Base-by-base conservation (phyloP, 1,140 invertebrate genomes). In the Patella vulgata region DNA sequence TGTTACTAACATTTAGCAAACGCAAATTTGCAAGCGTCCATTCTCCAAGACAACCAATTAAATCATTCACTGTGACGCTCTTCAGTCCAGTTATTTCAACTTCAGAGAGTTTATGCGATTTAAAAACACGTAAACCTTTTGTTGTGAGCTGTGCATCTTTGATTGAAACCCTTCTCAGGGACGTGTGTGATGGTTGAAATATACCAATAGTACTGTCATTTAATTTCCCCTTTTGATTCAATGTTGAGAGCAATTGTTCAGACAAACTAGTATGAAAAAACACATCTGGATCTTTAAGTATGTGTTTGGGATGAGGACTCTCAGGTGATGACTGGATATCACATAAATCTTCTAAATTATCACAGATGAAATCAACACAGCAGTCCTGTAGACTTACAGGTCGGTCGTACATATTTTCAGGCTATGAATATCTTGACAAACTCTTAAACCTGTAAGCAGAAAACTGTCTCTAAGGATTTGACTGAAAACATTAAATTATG, bases 1-100 rank as follows among this genome's bases (percentile, higher is more conserved):
- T 90, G 74, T 87, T 87, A 44, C 89, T 87, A 48, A 92, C 88
- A 82, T 89, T 91, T 30, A 92, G 81, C 17, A 86, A 86, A 47
- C 87, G 83, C 52, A 93, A 82, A 83, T 92, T 91, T 47, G 88
- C 84, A 52, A 90, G 72, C 43, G 89, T 91, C 90, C 90, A 92
- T 68, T 91, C 89, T 54, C 89, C 88, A 46, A 92, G 85, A 82
- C 90, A 91, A 57, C 87, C 87, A 74, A 91, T 88, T 14, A 91
- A 78, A 74, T 90, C 89, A 78, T 89, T 89, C 25, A 90, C 87
- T 44, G 89, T 86, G 6, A 89, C 87, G 50, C 73, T 71, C 70
- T 87, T 87, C 42, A 90, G 80, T 39, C 87, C 87, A 64, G 86
- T 87, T 42, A 89, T 88, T 81, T 90, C 89, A 61, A 93, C 66